Base-by-base conservation (phyloP, 2,888 invertebrate species). In the Leptinotarsa tumamoca region DNA sequence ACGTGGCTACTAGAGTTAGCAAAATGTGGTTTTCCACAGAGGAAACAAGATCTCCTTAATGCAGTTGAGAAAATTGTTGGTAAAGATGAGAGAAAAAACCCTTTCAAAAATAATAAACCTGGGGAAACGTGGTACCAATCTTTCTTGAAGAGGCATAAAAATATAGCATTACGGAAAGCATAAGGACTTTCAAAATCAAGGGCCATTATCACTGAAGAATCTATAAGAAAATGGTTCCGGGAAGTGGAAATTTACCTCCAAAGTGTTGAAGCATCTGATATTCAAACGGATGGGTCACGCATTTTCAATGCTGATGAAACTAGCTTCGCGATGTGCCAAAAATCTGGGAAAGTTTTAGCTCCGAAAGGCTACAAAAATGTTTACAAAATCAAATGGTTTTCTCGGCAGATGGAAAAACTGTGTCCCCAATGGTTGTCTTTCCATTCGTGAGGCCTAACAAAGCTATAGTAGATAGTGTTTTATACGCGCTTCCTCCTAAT, bases 301-400 rank as follows among this genome's bases (percentile, higher is more conserved):
- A 63, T 80, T 23, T 78, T 73, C 63, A 83, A 83, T 73, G 74
- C 76, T 18, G 81, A 83, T 79, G 82, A 81, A 73, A 80, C 79
- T 13, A 51, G 51, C 10, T 51, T 51, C 51, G 51, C 51, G 3
- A 51, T 51, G 13, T 10, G 51, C 51, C 51, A 5, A 51, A 51
- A 51, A 51, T 51, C 51, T 51, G 10, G 51, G 10, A 51, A 15
- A 51, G 51, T 15, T 27, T 27, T 27, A 27, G 27, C 27, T 27
- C 13, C 51, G 13, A 51, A 51, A 51, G 51, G 51, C 51, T 51
- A 51, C 51, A 51, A 51, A 51, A 51, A 51, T 51, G 51, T 51
- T 51, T 51, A 4, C 51, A 15, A 50, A 50, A 50, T 50, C 50
- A 50, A 50, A 50, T 21, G 21, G 21, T 21, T 21, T 21, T 21